phyloP scores from a whole-genome alignment of 2,113 vertebrate species.

The Tupaia tana region DNA sequence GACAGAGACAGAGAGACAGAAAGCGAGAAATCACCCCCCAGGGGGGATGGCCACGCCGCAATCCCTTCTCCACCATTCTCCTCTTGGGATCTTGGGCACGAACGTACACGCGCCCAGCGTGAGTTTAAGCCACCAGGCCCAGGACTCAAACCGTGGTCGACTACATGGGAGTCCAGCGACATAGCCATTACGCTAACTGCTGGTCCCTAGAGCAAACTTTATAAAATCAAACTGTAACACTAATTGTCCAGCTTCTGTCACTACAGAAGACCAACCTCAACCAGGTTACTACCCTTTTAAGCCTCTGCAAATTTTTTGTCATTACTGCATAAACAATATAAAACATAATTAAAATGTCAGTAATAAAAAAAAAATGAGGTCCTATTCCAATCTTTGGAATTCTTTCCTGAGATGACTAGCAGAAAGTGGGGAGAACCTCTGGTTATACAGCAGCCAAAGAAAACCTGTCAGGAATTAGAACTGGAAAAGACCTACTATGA shows the following conservation, averaged over 20 bases:
- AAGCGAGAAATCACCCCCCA: no score
- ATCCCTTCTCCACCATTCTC: no score
- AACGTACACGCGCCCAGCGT: no score
- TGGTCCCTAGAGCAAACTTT: not conserved
- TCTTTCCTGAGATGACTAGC: not conserved
- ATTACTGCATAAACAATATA: not conserved
- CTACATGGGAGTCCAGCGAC: no score
- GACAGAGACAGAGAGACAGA: no score
- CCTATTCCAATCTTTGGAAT: not conserved
- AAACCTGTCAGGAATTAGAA: slow-evolving; percentile 5
- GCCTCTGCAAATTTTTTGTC: not conserved
- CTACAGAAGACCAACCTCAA: not conserved
- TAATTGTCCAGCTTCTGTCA: not conserved
- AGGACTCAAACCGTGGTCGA: no score
- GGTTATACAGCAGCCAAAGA: not conserved
- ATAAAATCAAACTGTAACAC: slow-evolving; percentile 17
- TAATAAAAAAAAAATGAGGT: not conserved
- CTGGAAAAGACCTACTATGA: not conserved
- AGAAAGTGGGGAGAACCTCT: not conserved
- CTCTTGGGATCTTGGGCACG: no score
- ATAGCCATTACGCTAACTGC: no score
- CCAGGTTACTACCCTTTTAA: not conserved
- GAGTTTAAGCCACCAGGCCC: no score
- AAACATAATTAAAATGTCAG: slow-evolving; percentile 32
- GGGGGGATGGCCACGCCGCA: no score